phyloP scores from a whole-genome alignment of 1,140 invertebrate species.

The Caenorhabditis latens region DNA sequence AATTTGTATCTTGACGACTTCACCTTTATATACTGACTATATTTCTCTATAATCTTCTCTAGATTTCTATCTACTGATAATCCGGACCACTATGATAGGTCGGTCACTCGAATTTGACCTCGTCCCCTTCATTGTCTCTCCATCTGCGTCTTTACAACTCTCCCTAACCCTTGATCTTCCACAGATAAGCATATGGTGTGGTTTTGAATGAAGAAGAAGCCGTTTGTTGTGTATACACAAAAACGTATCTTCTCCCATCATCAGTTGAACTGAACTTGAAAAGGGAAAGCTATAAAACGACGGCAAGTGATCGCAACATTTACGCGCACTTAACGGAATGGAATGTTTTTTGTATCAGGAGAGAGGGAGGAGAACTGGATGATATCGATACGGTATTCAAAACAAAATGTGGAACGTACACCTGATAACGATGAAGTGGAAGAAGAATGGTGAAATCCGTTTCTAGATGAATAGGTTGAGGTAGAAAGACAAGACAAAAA shows the following conservation, averaged over 20 bases:
- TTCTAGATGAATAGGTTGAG: constrained; percentile 31
- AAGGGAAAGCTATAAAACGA: constrained; percentile 11
- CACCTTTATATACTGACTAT: too few species aligned
- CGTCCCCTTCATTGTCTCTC: not conserved
- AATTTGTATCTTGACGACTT: too few species aligned
- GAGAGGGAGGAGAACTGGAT: not conserved
- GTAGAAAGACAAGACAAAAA: constrained; percentile 21
- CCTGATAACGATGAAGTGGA: not conserved
- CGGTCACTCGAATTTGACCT: not conserved
- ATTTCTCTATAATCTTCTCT: too few species aligned
- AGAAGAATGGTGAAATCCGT: not conserved
- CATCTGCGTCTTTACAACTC: constrained; percentile 2
- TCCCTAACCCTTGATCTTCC: not conserved
- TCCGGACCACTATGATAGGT: not conserved
- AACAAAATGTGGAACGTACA: not conserved
- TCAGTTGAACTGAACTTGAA: constrained; percentile 14
- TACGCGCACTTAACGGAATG: not conserved
- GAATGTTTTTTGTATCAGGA: not conserved
- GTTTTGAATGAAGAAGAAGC: not conserved
- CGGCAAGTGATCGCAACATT: not conserved
- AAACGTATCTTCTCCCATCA: not conserved
- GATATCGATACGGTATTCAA: not conserved
- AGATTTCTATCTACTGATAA: too few species aligned
- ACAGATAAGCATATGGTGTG: constrained; percentile 21
- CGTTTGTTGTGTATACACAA: not conserved